These are phyloP conservation scores for Toxotes lorentzi DNA, from an alignment of 2,797 vertebrate species.

Conservation along the genomic window DNA sequence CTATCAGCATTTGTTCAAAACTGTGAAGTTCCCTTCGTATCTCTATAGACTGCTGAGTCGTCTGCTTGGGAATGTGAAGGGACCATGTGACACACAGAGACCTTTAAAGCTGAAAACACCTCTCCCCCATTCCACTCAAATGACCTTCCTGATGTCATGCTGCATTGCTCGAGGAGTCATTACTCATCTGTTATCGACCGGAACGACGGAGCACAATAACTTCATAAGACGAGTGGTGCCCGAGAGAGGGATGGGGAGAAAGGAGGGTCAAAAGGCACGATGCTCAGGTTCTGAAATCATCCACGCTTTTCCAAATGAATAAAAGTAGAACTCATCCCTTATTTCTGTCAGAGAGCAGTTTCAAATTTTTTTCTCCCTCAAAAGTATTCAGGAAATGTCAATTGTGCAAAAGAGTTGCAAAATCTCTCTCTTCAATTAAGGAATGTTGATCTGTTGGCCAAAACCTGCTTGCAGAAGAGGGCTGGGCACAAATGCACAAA, in stretches of 20 bases:
- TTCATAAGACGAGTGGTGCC: constrained; percentile 69
- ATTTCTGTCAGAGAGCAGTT: constrained; percentile 9
- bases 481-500: constrained; percentile 17
- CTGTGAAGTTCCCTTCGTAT: constrained; percentile 7
- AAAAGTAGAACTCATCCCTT: constrained; percentile 35
- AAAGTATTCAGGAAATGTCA: not conserved
- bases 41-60: not conserved
- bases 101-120: constrained; percentile 49
- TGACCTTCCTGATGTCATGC: constrained; percentile 67
- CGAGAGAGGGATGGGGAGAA: constrained; percentile 40
- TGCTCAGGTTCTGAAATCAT: constrained; percentile 58
- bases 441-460: constrained; percentile 19
- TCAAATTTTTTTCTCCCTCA: not conserved
- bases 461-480: constrained; percentile 5
- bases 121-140: constrained; percentile 55
- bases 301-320: constrained; percentile 37
- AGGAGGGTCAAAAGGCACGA: constrained; percentile 34
- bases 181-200: constrained; percentile 69
- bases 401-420: not conserved
- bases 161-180: constrained; percentile 58
- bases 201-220: constrained; percentile 62
- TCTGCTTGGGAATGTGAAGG: constrained; percentile 27
- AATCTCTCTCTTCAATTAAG: not conserved
- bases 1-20: not conserved
- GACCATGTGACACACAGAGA: constrained; percentile 40